Evolutionary conservation across 92 coral and sea anemone species (phyloP).

Genomic region (Porites cylindrica): DNA sequence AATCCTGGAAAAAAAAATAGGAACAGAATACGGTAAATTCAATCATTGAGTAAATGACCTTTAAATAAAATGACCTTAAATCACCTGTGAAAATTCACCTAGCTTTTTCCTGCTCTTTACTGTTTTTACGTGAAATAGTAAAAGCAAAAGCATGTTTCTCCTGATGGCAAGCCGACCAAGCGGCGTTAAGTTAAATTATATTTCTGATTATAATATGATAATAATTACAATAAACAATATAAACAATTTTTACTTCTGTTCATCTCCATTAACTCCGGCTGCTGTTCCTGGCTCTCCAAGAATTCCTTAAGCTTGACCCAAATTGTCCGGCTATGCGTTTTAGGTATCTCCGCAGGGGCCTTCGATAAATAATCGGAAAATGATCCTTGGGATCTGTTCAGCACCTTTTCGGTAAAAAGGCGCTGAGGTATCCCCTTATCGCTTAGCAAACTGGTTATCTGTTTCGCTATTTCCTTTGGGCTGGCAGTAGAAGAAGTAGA

Average conservation of each 20-base stretch:
- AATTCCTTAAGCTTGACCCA: not conserved
- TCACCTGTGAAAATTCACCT: slow-evolving; percentile 9
- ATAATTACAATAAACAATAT: not conserved
- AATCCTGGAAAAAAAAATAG: slow-evolving; percentile 3
- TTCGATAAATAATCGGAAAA: slow-evolving; percentile 20
- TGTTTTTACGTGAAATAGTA: slow-evolving; percentile 11
- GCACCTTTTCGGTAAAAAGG: slow-evolving; percentile 18
- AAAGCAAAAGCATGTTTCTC: slow-evolving; percentile 16
- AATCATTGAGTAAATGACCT: slow-evolving; percentile 26
- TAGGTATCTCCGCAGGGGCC: slow-evolving; percentile 16
- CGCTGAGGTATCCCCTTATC: not conserved
- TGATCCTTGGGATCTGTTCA: slow-evolving; percentile 23
- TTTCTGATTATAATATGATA: slow-evolving; percentile 28
- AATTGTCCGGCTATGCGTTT: not conserved
- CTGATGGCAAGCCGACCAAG: slow-evolving; percentile 20
- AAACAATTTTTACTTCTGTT: slow-evolving; percentile 1
- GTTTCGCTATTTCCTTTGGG: slow-evolving; percentile 14
- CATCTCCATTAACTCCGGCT: slow-evolving; percentile 8
- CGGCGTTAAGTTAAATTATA: slow-evolving; percentile 14
- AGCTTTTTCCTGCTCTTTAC: slow-evolving; percentile 8
- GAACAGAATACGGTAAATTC: slow-evolving; percentile 7
- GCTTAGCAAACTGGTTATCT: slow-evolving; percentile 2
- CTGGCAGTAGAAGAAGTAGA: not conserved
- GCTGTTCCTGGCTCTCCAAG: too few species aligned
- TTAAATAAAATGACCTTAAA: slow-evolving; percentile 9